phyloP scores from a whole-genome alignment of 1,140 invertebrate genomes.

The Tetramorium alpestre region DNA sequence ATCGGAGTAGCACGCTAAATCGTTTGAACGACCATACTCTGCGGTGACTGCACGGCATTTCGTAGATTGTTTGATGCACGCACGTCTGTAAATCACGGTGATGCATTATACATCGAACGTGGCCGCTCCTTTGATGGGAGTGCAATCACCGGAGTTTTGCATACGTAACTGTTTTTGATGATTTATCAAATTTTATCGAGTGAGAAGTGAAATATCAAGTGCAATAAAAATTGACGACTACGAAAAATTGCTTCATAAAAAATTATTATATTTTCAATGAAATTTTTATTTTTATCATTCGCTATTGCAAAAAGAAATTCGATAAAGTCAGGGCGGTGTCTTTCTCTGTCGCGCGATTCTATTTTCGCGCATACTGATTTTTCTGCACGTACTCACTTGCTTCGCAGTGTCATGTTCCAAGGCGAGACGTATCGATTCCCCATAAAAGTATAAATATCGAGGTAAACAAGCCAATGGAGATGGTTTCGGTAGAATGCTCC shows the following conservation, averaged over 20 bases:
- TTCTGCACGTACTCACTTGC: neutral
- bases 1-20: slow-evolving; percentile 42
- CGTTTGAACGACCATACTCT: slow-evolving; percentile 20
- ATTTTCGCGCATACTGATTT: neutral
- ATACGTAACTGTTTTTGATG: neutral
- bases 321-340: neutral
- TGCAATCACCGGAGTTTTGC: neutral
- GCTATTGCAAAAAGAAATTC: neutral
- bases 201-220: neutral
- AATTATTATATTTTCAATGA: neutral
- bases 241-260: neutral
- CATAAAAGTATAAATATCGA: slow-evolving; percentile 16
- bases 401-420: neutral
- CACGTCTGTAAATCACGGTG: neutral
- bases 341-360: neutral
- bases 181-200: neutral
- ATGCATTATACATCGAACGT: slow-evolving; percentile 6
- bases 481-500: neutral
- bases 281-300: neutral
- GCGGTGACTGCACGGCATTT: neutral
- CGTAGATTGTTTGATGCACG: slow-evolving; percentile 42
- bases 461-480: neutral
- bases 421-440: slow-evolving; percentile 22
- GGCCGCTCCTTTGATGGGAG: neutral
- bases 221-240: neutral